A percentile compares a stretch with the other conserved stretches of the same genome.
Evolutionary conservation across 2,113 vertebrate genomes (phyloP).

Genomic region (Lanius ludovicianus): DNA sequence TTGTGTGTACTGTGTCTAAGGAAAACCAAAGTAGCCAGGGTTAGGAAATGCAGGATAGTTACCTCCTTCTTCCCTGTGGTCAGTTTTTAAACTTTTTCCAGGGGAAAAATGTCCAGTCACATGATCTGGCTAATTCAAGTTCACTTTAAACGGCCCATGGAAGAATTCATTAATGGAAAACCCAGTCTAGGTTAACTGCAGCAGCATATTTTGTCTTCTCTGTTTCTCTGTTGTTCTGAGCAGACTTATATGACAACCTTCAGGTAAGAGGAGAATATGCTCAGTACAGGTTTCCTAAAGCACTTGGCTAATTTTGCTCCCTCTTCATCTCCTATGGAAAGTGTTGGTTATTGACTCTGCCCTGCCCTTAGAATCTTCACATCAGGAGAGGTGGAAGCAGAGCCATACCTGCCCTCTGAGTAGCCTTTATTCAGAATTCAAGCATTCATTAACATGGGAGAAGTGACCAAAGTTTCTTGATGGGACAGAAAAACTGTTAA

Average conservation of each 20-base stretch:
- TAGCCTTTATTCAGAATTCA: not conserved
- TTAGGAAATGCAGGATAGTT: not conserved
- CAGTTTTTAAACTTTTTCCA: not conserved
- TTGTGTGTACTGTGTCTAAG: not conserved
- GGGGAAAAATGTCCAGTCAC: not conserved
- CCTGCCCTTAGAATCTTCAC: fast-evolving
- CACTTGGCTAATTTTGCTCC: not conserved
- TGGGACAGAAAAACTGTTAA: not conserved
- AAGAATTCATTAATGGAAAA: not conserved
- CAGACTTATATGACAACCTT: not conserved
- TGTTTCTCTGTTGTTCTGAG: not conserved
- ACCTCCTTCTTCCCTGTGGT: not conserved
- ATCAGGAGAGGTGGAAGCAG: not conserved
- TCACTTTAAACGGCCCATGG: not conserved
- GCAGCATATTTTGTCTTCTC: not conserved
- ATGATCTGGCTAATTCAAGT: not conserved
- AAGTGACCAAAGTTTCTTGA: not conserved
- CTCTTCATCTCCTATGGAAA: not conserved
- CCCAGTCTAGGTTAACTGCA: not conserved
- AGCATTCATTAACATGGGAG: not conserved
- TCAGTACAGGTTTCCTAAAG: not conserved
- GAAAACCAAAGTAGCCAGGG: not conserved
- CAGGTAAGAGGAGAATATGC: not conserved
- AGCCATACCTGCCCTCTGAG: not conserved
- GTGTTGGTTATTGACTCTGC: not conserved